Evolutionary conservation across 2,888 invertebrate species (phyloP).

Genomic region (Caenorhabditis angaria): DNA sequence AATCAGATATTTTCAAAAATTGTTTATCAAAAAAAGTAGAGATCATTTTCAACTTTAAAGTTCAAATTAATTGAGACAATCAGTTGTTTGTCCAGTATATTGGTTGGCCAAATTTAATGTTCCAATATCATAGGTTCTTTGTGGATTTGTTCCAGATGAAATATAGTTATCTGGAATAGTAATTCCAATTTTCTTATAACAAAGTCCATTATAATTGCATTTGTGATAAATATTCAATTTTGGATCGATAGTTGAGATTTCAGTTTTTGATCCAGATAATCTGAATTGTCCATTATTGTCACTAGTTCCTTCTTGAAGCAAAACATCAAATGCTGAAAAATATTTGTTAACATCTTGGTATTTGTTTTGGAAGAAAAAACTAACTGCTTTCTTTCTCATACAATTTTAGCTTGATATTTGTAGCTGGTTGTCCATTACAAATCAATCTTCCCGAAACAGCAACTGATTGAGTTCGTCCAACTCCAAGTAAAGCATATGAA

Average conservation of each 20-base stretch:
- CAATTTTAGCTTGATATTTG: conserved; percentile 49
- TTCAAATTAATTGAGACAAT: conserved; percentile 47
- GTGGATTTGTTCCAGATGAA: conserved; percentile 44
- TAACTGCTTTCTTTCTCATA: conserved; percentile 55
- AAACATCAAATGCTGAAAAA: conserved; percentile 47
- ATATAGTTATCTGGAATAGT: conserved; percentile 56
- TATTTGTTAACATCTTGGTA: neutral
- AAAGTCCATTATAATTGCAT: conserved; percentile 55
- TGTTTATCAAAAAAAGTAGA: no score
- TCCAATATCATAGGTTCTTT: conserved; percentile 53
- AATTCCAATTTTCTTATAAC: conserved; percentile 59
- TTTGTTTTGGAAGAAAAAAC: conserved; percentile 6
- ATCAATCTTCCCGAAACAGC: conserved; percentile 51
- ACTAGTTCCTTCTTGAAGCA: conserved; percentile 36
- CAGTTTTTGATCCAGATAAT: conserved; percentile 53
- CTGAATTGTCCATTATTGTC: conserved; percentile 50
- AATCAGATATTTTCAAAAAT: no score
- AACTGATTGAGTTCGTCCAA: conserved; percentile 51
- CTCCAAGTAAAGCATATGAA: conserved; percentile 44
- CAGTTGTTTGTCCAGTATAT: conserved; percentile 54
- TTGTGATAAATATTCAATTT: conserved; percentile 59
- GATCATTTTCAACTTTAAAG: no score
- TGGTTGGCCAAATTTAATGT: conserved; percentile 55
- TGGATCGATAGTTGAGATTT: conserved; percentile 52
- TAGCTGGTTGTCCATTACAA: conserved; percentile 51